A percentile compares a stretch with the other conserved stretches of the same genome.
Evolutionary conservation across 1,140 invertebrate species (phyloP).

Genomic region (Teleogryllus occipitalis): DNA sequence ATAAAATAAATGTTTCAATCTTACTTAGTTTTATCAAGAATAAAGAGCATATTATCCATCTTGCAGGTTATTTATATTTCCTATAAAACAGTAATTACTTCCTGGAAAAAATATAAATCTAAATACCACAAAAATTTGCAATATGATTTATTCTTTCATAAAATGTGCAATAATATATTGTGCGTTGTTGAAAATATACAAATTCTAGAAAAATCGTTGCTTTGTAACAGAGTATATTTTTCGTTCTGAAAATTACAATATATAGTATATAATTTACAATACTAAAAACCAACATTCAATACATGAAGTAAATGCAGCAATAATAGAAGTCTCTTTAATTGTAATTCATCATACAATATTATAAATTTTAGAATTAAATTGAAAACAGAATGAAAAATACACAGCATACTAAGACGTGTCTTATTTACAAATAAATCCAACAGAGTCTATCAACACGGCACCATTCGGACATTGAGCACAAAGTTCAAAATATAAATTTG

Average conservation of each 20-base stretch:
- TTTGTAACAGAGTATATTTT: neutral
- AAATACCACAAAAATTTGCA: neutral
- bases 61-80: too few species aligned
- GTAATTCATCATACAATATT: neutral
- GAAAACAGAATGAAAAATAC: neutral
- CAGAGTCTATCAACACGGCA: neutral
- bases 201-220: neutral
- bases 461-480: neutral
- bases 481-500: neutral
- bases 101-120: too few species aligned
- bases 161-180: too few species aligned
- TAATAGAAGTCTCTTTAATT: neutral
- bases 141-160: neutral
- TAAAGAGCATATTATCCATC: neutral
- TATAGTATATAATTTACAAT: neutral
- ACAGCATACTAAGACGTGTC: neutral
- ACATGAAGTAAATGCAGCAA: neutral
- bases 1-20: neutral
- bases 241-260: neutral
- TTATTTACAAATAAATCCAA: neutral
- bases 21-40: too few species aligned
- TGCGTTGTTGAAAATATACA: too few species aligned
- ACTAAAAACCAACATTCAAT: neutral
- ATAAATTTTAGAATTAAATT: neutral
- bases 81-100: too few species aligned